Percentiles rank a stretch among this genome's conserved stretches.
These are phyloP conservation scores for Ficedula albicollis DNA, from an alignment of 2,797 vertebrate species.

Conservation along the genomic window DNA sequence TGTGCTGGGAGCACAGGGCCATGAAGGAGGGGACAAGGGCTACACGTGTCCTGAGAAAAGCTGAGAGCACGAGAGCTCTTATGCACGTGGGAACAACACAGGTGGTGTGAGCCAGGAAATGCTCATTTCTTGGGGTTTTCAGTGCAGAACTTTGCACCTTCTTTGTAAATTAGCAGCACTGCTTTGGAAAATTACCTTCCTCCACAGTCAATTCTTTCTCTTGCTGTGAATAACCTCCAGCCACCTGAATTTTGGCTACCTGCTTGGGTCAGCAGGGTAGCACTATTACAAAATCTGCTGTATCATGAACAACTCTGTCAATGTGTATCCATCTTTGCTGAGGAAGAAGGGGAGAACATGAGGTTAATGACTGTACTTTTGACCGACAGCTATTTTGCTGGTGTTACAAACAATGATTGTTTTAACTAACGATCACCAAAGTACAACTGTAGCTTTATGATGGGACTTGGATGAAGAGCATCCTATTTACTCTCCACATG, in stretches of 20 bases:
- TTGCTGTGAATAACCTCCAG: background rate
- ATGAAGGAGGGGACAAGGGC: background rate
- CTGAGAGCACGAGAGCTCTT: background rate
- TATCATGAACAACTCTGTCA: constrained; percentile 45
- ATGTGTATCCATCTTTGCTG: constrained; percentile 46
- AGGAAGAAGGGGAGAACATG: background rate
- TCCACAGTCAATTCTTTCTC: background rate
- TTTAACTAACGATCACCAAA: background rate
- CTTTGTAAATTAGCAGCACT: background rate
- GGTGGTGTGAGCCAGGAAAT: background rate
- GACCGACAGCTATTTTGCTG: constrained; percentile 1
- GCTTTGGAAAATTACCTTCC: background rate
- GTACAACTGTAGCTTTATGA: background rate
- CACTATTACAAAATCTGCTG: background rate
- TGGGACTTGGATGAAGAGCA: background rate
- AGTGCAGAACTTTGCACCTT: background rate
- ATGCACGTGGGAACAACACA: background rate
- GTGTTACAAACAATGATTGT: background rate
- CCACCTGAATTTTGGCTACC: constrained; percentile 33
- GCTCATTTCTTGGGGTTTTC: background rate
- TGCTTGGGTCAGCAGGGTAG: constrained; percentile 32
- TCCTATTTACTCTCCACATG: background rate
- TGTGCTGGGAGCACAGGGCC: background rate
- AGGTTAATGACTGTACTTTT: constrained; percentile 40
- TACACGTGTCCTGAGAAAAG: background rate